Base-by-base conservation (phyloP, 2,888 invertebrate species). In the Teleiodes luculella region DNA sequence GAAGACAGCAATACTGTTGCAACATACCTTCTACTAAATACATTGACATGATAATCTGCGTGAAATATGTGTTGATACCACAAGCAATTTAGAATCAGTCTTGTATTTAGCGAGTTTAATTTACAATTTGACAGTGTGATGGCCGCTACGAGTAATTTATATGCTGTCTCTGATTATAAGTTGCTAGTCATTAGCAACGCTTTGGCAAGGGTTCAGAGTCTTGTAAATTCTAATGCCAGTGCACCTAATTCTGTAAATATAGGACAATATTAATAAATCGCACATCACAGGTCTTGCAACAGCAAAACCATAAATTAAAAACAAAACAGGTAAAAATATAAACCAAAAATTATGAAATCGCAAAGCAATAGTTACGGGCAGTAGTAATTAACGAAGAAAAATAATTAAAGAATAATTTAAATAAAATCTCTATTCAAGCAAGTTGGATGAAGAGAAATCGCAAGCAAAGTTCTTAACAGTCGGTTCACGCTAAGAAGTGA, bases 201-300 rank as follows among this genome's bases (percentile, higher is more conserved):
- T 64, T 77, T 81, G 81, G 80, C 81, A 78, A 58, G 52, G 37
- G 56, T 64, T 73, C 74, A 70, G 71, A 35, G 37, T 33, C 20
- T 36, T 35, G 16, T 39, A 33, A 56, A 31, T 10, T 33, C 18
- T 16, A 36, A 30, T 68, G 71, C 66, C 72, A 73, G 68, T 65
- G 63, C 60, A 62, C 62, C 57, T 60, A 58, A 54, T 58, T 59
- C 64, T 69, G 60, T 52, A 62, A 70, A 74, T 74, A 76, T 67
- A 55, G 13, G 10, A 36, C 39, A 53, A 53, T 70, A 73, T 68
- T 57, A 69, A 65, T 73, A 75, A 65, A 28, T 30, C 14, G 28
- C 28, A 45, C 31, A 31, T 46, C 46, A 31, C 14, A 13, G 13
- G 7, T 37, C 37, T 37, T 14, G 8, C 14, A 28, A 45, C 5